phyloP scores from a whole-genome alignment of 2,113 vertebrate genomes.

The Atlantisia rogersi region DNA sequence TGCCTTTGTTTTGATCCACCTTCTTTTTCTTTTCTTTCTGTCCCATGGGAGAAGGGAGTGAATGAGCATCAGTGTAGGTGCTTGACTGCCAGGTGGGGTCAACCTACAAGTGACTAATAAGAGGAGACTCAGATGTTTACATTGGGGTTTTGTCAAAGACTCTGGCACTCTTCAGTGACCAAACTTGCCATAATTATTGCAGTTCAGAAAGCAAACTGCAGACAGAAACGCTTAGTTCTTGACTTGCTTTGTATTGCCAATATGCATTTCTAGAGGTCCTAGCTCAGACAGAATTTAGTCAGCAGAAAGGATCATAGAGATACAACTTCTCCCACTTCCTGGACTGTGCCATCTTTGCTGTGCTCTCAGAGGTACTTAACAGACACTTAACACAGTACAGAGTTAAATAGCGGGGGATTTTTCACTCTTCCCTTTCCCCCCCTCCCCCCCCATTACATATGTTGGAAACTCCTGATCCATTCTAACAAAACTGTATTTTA shows the following conservation, averaged over 20 bases:
- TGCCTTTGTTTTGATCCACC: background rate
- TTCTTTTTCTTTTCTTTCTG: no score
- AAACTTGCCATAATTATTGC: background rate
- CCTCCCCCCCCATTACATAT: fast-evolving
- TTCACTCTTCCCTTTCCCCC: no score
- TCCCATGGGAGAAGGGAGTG: background rate
- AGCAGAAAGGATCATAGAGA: background rate
- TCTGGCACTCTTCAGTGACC: background rate
- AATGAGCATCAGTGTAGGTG: background rate
- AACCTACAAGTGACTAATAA: background rate
- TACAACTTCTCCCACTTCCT: background rate
- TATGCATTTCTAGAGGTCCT: background rate
- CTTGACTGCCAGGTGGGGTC: background rate
- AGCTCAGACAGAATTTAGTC: background rate
- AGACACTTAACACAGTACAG: background rate
- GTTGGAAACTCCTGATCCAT: background rate
- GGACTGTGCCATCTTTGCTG: background rate
- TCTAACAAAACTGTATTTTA: background rate
- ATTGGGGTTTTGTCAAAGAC: background rate
- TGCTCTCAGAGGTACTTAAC: background rate
- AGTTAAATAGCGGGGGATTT: background rate
- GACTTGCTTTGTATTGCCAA: background rate
- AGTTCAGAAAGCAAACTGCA: background rate
- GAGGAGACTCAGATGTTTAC: background rate
- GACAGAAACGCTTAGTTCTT: background rate